phyloP scores from a whole-genome alignment of 2,113 vertebrate genomes.

The Balaenoptera acutorostrata region DNA sequence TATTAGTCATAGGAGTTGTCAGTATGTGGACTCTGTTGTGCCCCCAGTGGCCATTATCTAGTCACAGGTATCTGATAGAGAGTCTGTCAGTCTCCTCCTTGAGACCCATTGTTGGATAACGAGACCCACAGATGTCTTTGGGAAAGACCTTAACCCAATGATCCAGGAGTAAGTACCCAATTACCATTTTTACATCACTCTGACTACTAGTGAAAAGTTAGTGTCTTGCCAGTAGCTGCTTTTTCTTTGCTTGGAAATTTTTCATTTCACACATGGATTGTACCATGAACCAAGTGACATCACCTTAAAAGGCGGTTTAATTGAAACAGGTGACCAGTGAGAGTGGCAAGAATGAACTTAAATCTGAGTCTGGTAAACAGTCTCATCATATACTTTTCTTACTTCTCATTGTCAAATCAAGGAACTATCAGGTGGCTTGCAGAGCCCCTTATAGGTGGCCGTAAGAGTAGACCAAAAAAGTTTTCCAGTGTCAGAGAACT shows the following conservation, averaged over 20 bases:
- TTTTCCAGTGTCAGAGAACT: background rate
- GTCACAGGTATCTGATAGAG: background rate
- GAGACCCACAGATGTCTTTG: background rate
- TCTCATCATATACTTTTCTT: background rate
- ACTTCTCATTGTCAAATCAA: background rate
- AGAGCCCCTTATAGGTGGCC: background rate
- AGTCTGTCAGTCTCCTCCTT: background rate
- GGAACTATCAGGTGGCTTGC: background rate
- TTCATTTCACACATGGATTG: background rate
- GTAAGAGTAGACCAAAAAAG: background rate
- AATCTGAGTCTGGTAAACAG: background rate
- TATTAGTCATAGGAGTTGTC: background rate
- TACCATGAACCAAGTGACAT: background rate
- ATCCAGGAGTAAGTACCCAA: background rate
- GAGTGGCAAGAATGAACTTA: background rate
- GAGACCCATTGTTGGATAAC: background rate
- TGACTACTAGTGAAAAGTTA: background rate
- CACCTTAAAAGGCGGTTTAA: background rate
- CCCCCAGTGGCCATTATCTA: background rate
- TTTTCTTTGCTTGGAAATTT: background rate
- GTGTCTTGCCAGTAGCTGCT: background rate
- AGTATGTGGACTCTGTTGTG: background rate
- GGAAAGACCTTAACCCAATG: background rate
- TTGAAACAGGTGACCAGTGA: background rate
- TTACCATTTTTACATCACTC: background rate